Percentiles rank a stretch among this genome's conserved stretches.
Conservation (phyloP, 2,888 invertebrate species). For the Polydrusus tereticollis region DNA sequence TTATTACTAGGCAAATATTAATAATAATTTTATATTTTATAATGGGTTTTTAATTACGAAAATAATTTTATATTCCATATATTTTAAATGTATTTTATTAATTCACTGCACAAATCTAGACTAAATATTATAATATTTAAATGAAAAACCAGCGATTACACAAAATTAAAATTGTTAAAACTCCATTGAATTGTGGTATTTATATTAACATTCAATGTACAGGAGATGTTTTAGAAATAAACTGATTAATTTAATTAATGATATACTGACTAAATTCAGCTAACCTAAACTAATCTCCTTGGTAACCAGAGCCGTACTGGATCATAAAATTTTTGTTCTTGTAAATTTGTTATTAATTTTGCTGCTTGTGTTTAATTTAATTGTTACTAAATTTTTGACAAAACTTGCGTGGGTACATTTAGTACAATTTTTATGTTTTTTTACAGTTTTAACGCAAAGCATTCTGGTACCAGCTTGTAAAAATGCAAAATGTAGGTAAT, state of each 20-base stretch:
- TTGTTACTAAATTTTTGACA: no score
- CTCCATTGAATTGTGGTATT: slow-evolving; percentile 44
- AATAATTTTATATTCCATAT: slow-evolving; percentile 48
- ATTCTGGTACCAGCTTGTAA: no score
- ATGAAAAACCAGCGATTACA: slow-evolving; percentile 45
- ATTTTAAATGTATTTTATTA: slow-evolving; percentile 48
- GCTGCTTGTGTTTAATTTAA: no score
- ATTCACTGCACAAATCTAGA: slow-evolving; percentile 44
- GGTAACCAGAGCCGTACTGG: no score
- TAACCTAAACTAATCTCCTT: background rate
- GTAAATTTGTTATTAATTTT: no score
- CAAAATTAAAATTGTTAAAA: slow-evolving; percentile 47
- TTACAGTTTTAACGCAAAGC: no score
- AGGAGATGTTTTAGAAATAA: slow-evolving; percentile 25
- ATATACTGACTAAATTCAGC: background rate
- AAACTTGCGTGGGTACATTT: no score
- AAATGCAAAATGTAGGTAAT: no score
- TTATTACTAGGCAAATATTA: slow-evolving; percentile 46
- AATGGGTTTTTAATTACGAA: slow-evolving; percentile 48
- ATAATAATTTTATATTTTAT: slow-evolving; percentile 47
- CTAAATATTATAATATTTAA: slow-evolving; percentile 42
- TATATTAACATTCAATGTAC: slow-evolving; percentile 39
- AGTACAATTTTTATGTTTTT: no score
- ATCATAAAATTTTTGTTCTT: no score
- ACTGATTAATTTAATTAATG: background rate